phyloP scores from a whole-genome alignment of 2,888 invertebrate genomes.

The Thyatira batis region DNA sequence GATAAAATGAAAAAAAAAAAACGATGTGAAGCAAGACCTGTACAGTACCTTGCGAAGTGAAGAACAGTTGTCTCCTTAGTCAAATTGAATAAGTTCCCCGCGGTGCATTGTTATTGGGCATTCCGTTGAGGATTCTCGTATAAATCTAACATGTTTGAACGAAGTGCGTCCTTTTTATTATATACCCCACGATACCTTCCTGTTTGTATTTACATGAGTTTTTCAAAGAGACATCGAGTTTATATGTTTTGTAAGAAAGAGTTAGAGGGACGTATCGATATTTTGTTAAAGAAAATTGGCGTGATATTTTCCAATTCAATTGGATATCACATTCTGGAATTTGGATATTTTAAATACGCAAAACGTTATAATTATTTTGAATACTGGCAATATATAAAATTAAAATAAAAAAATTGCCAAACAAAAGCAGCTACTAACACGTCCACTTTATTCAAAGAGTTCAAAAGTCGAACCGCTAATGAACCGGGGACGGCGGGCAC shows the following conservation, averaged over 20 bases:
- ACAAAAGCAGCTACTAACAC: slow-evolving; percentile 14
- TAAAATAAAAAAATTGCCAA: background rate
- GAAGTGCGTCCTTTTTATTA: slow-evolving; percentile 18
- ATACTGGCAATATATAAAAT: no score
- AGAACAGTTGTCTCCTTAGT: slow-evolving; percentile 72
- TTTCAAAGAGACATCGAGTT: background rate
- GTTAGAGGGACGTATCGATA: background rate
- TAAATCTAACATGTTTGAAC: slow-evolving; percentile 44
- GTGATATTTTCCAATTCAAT: no score
- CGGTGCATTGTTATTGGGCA: slow-evolving; percentile 65
- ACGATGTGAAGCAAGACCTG: slow-evolving; percentile 48
- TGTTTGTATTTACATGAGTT: background rate
- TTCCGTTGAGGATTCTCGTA: slow-evolving; percentile 42
- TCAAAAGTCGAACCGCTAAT: slow-evolving; percentile 53
- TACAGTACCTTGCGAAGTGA: slow-evolving; percentile 67
- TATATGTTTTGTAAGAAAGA: background rate
- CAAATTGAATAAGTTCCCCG: slow-evolving; percentile 76
- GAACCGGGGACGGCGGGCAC: slow-evolving; percentile 42
- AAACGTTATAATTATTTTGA: no score
- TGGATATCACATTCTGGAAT: no score
- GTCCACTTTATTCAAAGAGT: slow-evolving; percentile 37
- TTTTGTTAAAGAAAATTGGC: no score
- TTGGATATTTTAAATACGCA: no score
- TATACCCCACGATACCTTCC: background rate
- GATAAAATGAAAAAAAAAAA: slow-evolving; percentile 64